Base-by-base conservation (phyloP, 1,140 invertebrate species). In the Penaeus chinensis region DNA sequence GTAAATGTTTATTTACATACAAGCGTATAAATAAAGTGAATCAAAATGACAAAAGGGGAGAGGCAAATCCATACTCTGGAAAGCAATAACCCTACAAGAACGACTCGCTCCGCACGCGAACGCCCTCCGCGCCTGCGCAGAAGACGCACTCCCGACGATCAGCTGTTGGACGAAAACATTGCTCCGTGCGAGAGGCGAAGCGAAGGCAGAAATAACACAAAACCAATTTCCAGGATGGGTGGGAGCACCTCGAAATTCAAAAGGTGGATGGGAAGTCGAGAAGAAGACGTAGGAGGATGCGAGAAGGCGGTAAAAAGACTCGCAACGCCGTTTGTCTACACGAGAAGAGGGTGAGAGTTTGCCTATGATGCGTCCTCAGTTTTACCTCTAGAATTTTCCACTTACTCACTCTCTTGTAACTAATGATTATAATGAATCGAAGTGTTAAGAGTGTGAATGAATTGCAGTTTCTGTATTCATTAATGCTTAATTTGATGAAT, bases 171-270 rank as follows among this genome's bases (percentile, higher is more conserved):
- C 32, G 47, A 79, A 62, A 85, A 85, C 87, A 85, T 84, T 74
- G 74, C 54, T 18, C 62, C 32, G 66, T 20, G 61, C 60, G 77
- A 27, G 1, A n/a, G 27, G 11, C 10, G 37, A 19, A 66, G 22
- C 16, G 22, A 1, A 37, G 54, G 2, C 16, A 7, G 24, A 24
- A 0, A n/a, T 5, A 54, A 62, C 24, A 19, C 16, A 27, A 27
- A 27, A 27, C 18, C 13, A 54, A 13, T n/a, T 20, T 47, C 24
- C 69, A 66, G 7, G 16, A 89, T 89, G 89, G 89, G 89, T 11
- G 84, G 89, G 3, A 89, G 85, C 77, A 87, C 89, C 11, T 84
- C 85, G 4, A 89, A 84, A 32, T 37, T 89, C 32, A 89, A 89
- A 77, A 78, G 89, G 37, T 89, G 89, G 89, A 89, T 89, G 82